phyloP scores from a whole-genome alignment of 2,113 vertebrate species.

The Hemiscyllium ocellatum region DNA sequence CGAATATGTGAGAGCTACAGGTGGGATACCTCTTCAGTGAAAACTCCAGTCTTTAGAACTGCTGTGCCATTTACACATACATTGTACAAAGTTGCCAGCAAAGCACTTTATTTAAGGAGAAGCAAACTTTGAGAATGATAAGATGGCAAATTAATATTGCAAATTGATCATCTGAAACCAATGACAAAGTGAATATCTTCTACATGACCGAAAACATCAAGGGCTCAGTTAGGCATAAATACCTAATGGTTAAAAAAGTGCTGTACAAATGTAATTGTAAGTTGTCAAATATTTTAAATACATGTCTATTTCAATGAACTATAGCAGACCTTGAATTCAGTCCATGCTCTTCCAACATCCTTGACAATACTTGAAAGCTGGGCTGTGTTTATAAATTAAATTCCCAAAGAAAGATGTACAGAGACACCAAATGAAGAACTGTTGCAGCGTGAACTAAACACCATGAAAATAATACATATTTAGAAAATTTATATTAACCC shows the following conservation, averaged over 20 bases:
- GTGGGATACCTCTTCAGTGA: background rate
- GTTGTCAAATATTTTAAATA: background rate
- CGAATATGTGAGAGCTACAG: background rate
- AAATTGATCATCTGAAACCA: background rate
- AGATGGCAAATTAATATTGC: background rate
- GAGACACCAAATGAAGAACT: background rate
- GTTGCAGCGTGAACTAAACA: background rate
- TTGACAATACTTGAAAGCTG: background rate
- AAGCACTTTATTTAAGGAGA: background rate
- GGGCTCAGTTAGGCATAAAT: background rate
- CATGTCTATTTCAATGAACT: background rate
- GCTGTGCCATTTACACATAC: background rate
- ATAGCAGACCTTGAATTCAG: background rate
- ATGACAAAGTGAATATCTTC: background rate
- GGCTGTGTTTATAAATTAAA: background rate
- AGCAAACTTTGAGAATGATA: background rate
- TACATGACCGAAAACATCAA: background rate
- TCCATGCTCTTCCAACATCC: background rate
- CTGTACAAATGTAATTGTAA: background rate
- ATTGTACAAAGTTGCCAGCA: background rate
- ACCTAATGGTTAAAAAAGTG: background rate
- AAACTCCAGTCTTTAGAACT: background rate
- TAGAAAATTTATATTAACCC: too few species aligned
- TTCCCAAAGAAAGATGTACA: background rate
- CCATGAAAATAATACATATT: background rate